phyloP scores from a whole-genome alignment of 53 echinoderm and acorn worm genomes.

The Hippasteria phrygiana region DNA sequence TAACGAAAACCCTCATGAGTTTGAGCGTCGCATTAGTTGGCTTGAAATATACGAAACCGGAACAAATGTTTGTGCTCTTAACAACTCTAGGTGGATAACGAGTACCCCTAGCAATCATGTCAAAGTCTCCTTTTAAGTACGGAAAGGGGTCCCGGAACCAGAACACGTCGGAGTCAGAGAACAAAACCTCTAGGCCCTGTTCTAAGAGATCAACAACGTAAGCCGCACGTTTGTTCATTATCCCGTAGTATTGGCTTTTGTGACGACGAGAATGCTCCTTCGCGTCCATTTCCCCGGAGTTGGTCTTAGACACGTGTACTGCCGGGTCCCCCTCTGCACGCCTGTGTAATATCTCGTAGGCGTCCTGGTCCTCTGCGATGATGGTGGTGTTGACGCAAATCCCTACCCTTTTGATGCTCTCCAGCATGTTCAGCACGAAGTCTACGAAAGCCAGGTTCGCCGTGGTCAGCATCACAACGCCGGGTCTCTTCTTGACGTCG shows the following conservation, averaged over 20 bases:
- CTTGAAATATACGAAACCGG: conserved; percentile 37
- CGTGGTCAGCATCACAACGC: conserved; percentile 32
- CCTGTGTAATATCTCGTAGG: background rate
- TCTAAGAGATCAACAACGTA: conserved; percentile 23
- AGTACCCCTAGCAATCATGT: background rate
- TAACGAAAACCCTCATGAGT: background rate
- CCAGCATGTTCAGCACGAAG: conserved; percentile 25
- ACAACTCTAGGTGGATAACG: background rate
- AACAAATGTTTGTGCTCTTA: background rate
- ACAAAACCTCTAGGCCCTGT: conserved; percentile 34
- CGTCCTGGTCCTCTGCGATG: background rate
- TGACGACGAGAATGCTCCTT: background rate
- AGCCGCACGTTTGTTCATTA: conserved; percentile 33
- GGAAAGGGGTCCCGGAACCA: conserved; percentile 59
- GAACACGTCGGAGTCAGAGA: conserved; percentile 42
- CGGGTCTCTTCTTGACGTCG: background rate
- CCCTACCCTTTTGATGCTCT: conserved; percentile 7
- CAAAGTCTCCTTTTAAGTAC: conserved; percentile 31
- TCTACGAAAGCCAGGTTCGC: conserved; percentile 28
- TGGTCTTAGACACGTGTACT: background rate
- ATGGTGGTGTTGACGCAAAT: conserved; percentile 27
- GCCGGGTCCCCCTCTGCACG: background rate
- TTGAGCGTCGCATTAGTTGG: background rate
- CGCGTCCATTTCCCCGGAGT: background rate
- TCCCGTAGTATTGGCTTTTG: background rate